phyloP scores from a whole-genome alignment of 2,888 invertebrate genomes.

The Ichneumoninae sp. region DNA sequence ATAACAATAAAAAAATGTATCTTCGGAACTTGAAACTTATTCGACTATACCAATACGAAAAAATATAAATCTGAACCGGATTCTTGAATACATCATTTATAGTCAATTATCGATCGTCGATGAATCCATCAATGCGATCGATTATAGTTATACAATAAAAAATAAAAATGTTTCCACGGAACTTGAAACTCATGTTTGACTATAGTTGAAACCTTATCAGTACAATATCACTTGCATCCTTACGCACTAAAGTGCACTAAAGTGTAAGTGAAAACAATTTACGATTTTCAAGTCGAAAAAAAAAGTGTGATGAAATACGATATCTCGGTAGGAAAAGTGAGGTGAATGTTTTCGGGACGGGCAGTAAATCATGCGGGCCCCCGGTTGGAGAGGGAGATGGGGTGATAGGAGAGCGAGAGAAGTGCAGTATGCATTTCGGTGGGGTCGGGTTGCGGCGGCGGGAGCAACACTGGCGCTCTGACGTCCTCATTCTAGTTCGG shows the following conservation, averaged over 20 bases:
- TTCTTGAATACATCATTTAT: not conserved
- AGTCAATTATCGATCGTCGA: not conserved
- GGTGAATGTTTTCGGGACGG: conserved; percentile 77
- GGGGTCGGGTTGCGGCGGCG: conserved; percentile 54
- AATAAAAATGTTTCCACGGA: too few relatives aligned
- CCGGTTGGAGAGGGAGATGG: not conserved
- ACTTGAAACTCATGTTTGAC: not conserved
- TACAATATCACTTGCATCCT: too few relatives aligned
- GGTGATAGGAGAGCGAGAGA: conserved; percentile 20
- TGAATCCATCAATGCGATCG: conserved; percentile 22
- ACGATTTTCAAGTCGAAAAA: not conserved
- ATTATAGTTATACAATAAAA: too few relatives aligned
- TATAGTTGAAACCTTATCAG: not conserved
- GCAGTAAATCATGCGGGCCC: conserved; percentile 76
- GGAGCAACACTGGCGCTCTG: conserved; percentile 76
- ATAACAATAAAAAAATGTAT: too few relatives aligned
- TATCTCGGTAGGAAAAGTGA: conserved; percentile 25
- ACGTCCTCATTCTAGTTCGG: conserved; percentile 81
- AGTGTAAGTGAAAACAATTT: not conserved
- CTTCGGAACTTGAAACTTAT: too few relatives aligned
- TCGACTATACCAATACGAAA: not conserved
- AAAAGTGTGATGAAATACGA: not conserved
- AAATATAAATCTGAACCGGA: not conserved
- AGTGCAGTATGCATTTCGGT: conserved; percentile 66
- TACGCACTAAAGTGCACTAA: not conserved